Evolutionary conservation across 2,113 vertebrate species (phyloP).

Genomic region (Tychaedon coryphoeus): DNA sequence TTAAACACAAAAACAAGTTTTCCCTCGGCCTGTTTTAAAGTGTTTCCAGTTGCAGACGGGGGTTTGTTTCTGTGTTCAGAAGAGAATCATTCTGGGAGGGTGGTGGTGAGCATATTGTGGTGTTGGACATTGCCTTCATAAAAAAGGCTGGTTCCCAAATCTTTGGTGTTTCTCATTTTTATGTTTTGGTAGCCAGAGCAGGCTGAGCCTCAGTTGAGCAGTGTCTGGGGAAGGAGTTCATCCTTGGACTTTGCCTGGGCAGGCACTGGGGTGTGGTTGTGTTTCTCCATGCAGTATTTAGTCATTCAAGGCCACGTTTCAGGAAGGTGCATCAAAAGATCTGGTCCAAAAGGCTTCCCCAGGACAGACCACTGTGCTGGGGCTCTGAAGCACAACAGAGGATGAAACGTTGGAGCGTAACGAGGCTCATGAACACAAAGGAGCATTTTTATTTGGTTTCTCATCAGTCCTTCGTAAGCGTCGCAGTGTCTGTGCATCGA

Average conservation of each 20-base stretch:
- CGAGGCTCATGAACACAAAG: not conserved
- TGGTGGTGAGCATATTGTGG: not conserved
- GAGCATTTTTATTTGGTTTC: not conserved
- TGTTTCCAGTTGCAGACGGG: not conserved
- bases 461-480: not conserved
- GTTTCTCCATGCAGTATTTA: not conserved
- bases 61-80: not conserved
- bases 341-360: not conserved
- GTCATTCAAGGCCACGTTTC: fast-evolving
- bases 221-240: not conserved
- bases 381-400: not conserved
- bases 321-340: not conserved
- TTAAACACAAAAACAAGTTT: not conserved
- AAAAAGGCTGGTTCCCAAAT: not conserved
- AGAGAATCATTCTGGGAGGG: not conserved
- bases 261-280: fast-evolving
- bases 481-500: not conserved
- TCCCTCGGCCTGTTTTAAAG: not conserved
- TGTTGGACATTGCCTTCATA: not conserved
- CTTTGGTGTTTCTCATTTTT: not conserved
- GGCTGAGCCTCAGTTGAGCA: not conserved
- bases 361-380: not conserved
- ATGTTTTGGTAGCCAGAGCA: not conserved
- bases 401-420: fast-evolving
- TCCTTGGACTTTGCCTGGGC: not conserved